A percentile compares a stretch with the other conserved stretches of the same genome.
These are phyloP conservation scores for Clarias platycephalus DNA, from an alignment of 2,797 vertebrate species.

Conservation along the genomic window DNA sequence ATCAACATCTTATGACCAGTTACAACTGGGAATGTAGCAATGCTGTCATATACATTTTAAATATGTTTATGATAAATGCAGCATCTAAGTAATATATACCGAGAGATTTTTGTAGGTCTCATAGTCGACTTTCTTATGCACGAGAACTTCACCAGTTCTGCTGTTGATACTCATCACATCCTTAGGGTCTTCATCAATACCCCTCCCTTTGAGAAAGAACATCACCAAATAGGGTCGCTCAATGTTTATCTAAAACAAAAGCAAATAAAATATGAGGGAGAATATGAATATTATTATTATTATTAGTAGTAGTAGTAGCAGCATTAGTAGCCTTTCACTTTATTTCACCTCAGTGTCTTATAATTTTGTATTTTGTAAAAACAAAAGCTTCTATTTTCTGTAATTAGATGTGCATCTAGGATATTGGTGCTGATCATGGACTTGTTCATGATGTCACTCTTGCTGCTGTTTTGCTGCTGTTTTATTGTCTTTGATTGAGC, in stretches of 20 bases:
- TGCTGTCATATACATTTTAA: neutral
- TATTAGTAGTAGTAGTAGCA: neutral
- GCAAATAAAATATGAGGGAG: neutral
- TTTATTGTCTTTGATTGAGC: neutral
- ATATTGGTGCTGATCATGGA: neutral
- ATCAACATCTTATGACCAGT: neutral
- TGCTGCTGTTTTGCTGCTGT: no score
- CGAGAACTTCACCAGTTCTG: neutral
- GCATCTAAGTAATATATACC: neutral
- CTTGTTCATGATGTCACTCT: neutral
- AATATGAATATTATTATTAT: neutral
- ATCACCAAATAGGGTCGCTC: neutral
- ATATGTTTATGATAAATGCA: neutral
- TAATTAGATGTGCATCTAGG: neutral
- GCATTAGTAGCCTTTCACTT: neutral
- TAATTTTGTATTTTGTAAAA: no score
- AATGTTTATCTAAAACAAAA: constrained; percentile 14
- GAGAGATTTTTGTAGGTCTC: neutral
- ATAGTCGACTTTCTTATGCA: constrained; percentile 18
- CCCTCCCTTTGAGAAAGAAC: neutral
- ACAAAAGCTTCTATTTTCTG: neutral
- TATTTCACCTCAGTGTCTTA: no score
- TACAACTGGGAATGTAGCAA: neutral
- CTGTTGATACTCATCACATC: neutral
- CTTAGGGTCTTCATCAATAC: neutral